Percentiles rank a stretch among this genome's conserved stretches.
These are phyloP conservation scores for Polymixis lichenea DNA, from an alignment of 2,888 invertebrate genomes.

Conservation along the genomic window DNA sequence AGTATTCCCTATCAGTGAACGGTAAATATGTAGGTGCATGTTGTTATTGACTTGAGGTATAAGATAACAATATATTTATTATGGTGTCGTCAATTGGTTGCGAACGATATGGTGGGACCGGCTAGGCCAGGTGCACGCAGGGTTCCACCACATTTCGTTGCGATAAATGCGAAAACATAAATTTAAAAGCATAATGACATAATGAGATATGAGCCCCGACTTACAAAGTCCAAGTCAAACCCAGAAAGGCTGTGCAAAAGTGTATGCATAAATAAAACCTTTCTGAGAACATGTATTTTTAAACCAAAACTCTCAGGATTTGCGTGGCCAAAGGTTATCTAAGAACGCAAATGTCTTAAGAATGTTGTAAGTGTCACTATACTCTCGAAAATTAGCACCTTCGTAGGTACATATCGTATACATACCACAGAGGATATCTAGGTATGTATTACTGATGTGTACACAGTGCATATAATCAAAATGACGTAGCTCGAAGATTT, in stretches of 20 bases:
- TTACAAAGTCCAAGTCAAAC: too few species aligned
- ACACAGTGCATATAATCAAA: neutral
- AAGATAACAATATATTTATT: conserved; percentile 27
- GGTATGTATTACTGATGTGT: neutral
- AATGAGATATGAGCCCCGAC: too few species aligned
- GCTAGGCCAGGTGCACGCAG: conserved; percentile 23
- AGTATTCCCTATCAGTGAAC: neutral
- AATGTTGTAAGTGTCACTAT: conserved; percentile 7
- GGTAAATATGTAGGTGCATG: neutral
- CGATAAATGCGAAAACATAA: neutral
- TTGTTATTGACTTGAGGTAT: conserved; percentile 15
- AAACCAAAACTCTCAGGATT: neutral
- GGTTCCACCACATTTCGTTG: conserved; percentile 8
- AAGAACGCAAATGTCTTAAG: neutral
- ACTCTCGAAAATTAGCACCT: conserved; percentile 33
- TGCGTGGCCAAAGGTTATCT: neutral
- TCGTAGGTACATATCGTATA: neutral
- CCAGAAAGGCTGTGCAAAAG: neutral
- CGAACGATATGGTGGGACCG: conserved; percentile 28
- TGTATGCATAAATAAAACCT: neutral
- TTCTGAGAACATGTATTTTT: neutral
- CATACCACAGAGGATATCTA: conserved; percentile 1
- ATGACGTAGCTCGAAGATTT: too few species aligned
- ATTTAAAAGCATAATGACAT: neutral
- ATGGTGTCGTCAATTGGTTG: conserved; percentile 17